A percentile compares a stretch with the other conserved stretches of the same genome.
Evolutionary conservation across 2,888 invertebrate genomes (phyloP).

Genomic region (Brachyopa scutellaris): DNA sequence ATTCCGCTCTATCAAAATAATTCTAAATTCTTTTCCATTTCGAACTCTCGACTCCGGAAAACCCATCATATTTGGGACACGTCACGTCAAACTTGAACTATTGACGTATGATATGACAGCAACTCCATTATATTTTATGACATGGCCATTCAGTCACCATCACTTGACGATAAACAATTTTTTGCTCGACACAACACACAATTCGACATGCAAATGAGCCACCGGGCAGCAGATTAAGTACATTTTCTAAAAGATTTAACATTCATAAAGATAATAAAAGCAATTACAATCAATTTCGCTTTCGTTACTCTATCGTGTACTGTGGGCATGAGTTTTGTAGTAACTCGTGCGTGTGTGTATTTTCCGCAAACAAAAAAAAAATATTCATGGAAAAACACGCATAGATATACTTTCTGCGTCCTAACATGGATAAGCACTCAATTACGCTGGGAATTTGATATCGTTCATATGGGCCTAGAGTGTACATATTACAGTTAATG

Average conservation of each 20-base stretch:
- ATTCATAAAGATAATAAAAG: slow-evolving; percentile 54
- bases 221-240: slow-evolving; percentile 9
- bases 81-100: no score
- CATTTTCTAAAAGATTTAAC: slow-evolving; percentile 43
- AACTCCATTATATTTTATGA: slow-evolving; percentile 41
- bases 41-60: no score
- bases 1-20: no score
- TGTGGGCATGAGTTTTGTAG: background rate
- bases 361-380: background rate
- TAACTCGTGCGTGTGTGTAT: no score
- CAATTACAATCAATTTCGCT: slow-evolving; percentile 53
- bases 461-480: slow-evolving; percentile 6
- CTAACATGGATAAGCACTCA: slow-evolving; percentile 59
- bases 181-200: background rate
- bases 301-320: background rate
- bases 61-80: no score
- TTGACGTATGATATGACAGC: no score
- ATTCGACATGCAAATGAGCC: slow-evolving; percentile 38
- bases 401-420: background rate
- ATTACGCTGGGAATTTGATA: slow-evolving; percentile 45
- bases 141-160: slow-evolving; percentile 21
- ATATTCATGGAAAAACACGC: background rate
- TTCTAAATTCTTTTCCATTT: no score
- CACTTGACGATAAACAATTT: slow-evolving; percentile 30
- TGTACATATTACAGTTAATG: background rate